Evolutionary conservation across 2,113 vertebrate species (phyloP).

Genomic region (Fregata magnificens): DNA sequence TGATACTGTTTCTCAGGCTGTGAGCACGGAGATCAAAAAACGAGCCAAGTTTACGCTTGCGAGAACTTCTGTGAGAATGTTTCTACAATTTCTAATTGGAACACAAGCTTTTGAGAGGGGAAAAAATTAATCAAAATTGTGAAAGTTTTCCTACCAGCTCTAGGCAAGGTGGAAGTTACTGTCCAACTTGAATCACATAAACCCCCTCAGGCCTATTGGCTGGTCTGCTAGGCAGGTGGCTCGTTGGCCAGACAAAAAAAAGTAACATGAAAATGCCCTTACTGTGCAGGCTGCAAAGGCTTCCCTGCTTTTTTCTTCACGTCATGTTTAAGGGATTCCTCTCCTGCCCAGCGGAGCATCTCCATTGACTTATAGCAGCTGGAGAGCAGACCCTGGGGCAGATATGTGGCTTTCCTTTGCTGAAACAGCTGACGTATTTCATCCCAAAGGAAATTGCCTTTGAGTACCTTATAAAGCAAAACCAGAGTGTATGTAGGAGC

Average conservation of each 20-base stretch:
- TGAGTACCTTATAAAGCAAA: not conserved
- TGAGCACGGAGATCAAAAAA: not conserved
- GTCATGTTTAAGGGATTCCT: not conserved
- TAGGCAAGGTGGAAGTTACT: not conserved
- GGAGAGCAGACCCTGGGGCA: not conserved
- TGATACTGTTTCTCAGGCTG: not conserved
- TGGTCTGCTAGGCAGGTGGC: not conserved
- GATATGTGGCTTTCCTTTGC: not conserved
- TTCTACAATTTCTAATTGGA: not conserved
- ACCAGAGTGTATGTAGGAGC: not conserved
- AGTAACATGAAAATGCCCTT: not conserved
- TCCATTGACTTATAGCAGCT: constrained; percentile 17
- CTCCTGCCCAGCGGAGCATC: not conserved
- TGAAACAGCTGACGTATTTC: constrained; percentile 16
- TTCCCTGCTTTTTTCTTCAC: not conserved
- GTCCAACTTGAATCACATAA: not conserved
- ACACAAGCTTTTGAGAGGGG: not conserved
- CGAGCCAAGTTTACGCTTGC: not conserved
- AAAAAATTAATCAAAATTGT: not conserved
- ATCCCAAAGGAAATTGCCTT: not conserved
- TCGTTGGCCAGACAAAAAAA: not conserved
- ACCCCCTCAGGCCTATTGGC: not conserved
- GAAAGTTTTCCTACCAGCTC: not conserved
- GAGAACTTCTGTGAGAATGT: not conserved
- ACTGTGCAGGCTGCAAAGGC: not conserved